Base-by-base conservation (phyloP, 37 sponge, comb jelly and placozoan genomes). In the Tethya wilhelma region DNA sequence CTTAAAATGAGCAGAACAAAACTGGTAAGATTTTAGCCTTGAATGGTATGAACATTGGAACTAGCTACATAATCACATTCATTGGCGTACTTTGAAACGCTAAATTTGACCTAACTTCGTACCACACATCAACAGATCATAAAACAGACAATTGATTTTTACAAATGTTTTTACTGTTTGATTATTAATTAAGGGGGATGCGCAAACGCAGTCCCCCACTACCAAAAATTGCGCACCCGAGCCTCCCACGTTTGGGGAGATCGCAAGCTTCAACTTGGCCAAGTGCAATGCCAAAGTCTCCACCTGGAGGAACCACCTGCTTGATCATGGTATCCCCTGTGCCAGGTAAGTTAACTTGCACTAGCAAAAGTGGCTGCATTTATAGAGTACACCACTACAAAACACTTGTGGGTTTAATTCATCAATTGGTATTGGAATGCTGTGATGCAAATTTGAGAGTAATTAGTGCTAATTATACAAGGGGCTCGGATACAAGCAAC, bases 201-300 rank as follows among this genome's bases (percentile, higher is more conserved):
- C 96, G 93, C 96, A 90, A 89, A 96, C 96, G 93, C 96, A 92
- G 84, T 84, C 91, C 93, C 93, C 93, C 96, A 64, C 96, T 92
- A 83, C 59, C 96, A 96, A 96, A 96, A 96, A 96, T 96, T 90
- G 67, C 90, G 90, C 93, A 79, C 91, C 92, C 90, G 96, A 96
- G 93, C 90, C 87, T 89, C 96, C 96, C 93, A 92, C 87, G 88
- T 85, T 95, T 92, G 87, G 90, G 90, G 93, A 89, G 83, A 96
- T 92, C 96, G 92, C 93, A 96, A 53, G 88, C 96, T 90, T 96
- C 96, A 96, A 81, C 96, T 80, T 73, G 74, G 81, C 96, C 74
- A 84, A 87, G 96, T 96, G 96, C 96, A 96, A 92, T 92, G 93
- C 84, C 79, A 36, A n/a, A 73, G 96, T 87, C 93, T 92, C 96